Conservation (phyloP, 1,140 invertebrate genomes). For the Oreohelix idahoensis region DNA sequence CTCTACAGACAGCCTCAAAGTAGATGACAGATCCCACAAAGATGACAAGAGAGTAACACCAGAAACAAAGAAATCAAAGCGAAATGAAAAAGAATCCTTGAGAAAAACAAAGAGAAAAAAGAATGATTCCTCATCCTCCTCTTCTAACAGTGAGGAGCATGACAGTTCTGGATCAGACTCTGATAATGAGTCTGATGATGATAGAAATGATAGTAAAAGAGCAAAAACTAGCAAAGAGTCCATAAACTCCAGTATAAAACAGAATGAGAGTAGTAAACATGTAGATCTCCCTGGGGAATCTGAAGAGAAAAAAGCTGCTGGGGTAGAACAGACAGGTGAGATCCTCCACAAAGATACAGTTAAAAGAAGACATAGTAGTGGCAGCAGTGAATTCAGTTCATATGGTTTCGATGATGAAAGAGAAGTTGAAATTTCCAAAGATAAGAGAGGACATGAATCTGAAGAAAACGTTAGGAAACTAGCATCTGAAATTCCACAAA, state of each 20-base stretch:
- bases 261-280: not conserved
- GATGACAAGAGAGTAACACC: not conserved
- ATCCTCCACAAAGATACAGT: not conserved
- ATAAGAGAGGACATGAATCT: slow-evolving; percentile 8
- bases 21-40: not conserved
- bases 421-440: not conserved
- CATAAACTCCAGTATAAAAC: not conserved
- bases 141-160: not conserved
- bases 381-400: not conserved
- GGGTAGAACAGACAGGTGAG: not conserved
- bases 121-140: not conserved
- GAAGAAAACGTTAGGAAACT: not conserved
- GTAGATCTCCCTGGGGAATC: not conserved
- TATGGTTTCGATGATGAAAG: not conserved
- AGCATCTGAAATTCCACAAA: not conserved
- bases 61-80: not conserved
- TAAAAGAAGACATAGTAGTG: not conserved
- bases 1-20: not conserved
- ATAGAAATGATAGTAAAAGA: not conserved
- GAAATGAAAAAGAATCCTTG: not conserved
- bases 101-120: not conserved
- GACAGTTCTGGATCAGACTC: not conserved
- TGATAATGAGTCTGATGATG: not conserved
- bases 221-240: not conserved
- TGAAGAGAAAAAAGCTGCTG: not conserved